Conservation (phyloP, 2,888 invertebrate species). For the Listrodromus nycthemerus region DNA sequence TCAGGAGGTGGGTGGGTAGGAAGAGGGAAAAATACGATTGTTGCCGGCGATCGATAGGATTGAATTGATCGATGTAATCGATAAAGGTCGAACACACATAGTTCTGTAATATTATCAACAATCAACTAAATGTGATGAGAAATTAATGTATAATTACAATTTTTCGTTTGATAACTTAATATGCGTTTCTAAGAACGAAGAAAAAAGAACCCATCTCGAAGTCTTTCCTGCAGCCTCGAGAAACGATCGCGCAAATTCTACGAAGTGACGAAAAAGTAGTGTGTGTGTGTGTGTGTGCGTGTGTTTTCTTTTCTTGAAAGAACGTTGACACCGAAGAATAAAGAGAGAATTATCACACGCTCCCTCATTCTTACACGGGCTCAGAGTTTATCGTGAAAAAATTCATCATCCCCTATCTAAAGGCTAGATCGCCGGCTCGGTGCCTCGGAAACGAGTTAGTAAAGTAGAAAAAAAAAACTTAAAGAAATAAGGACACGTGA, state of each 20-base stretch:
- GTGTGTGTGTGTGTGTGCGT: slow-evolving; percentile 3
- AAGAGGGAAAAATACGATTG: slow-evolving; percentile 68
- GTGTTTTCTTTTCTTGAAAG: slow-evolving; percentile 26
- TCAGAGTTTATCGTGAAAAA: slow-evolving; percentile 27
- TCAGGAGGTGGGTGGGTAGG: slow-evolving; percentile 24
- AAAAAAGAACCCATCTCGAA: slow-evolving; percentile 40
- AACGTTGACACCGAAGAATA: slow-evolving; percentile 34
- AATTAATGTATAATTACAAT: slow-evolving; percentile 22
- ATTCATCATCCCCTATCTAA: slow-evolving; percentile 37
- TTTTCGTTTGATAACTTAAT: slow-evolving; percentile 16
- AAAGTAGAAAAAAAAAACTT: slow-evolving; percentile 27
- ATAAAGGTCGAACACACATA: slow-evolving; percentile 4
- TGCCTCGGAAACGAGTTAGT: slow-evolving; percentile 49
- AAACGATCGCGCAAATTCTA: slow-evolving; percentile 43
- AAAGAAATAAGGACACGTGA: slow-evolving; percentile 50
- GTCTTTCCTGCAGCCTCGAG: slow-evolving; percentile 64
- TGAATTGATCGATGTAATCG: slow-evolving; percentile 50
- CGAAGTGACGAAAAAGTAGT: slow-evolving; percentile 11
- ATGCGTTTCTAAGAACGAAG: slow-evolving; percentile 11
- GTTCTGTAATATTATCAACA: slow-evolving; percentile 9
- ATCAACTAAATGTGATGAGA: slow-evolving; percentile 29
- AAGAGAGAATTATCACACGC: slow-evolving; percentile 41
- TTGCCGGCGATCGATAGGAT: slow-evolving; percentile 73
- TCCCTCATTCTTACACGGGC: slow-evolving; percentile 42
- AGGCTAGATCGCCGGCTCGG: slow-evolving; percentile 22